Evolutionary conservation across 2,797 vertebrate species (phyloP).

Genomic region (Prunella strophiata): DNA sequence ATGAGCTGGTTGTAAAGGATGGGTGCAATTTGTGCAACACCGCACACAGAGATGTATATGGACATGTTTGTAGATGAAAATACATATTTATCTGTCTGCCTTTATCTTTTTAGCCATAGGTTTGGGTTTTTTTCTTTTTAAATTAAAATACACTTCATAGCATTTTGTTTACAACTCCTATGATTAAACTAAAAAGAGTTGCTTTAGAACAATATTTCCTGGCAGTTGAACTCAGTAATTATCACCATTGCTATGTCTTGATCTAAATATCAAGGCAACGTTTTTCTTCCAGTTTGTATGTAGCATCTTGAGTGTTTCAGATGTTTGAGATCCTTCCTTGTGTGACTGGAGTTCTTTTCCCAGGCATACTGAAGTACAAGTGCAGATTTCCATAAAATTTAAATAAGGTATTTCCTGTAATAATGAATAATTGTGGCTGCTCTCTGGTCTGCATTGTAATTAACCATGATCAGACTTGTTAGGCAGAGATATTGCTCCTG

Average conservation of each 20-base stretch:
- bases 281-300: slow-evolving; percentile 49
- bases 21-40: background rate
- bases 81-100: background rate
- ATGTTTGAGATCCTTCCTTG: slow-evolving; percentile 57
- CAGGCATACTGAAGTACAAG: slow-evolving; percentile 74
- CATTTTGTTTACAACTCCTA: background rate
- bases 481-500: slow-evolving; percentile 76
- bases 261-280: slow-evolving; percentile 58
- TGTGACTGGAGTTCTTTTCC: slow-evolving; percentile 42
- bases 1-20: background rate
- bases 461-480: slow-evolving; percentile 89
- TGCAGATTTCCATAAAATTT: slow-evolving; percentile 92
- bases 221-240: slow-evolving; percentile 21
- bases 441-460: slow-evolving; percentile 87
- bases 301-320: slow-evolving; percentile 62
- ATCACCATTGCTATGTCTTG: background rate
- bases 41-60: background rate
- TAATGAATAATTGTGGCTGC: slow-evolving; percentile 88
- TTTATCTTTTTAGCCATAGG: no score
- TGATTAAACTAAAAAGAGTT: background rate
- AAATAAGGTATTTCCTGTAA: slow-evolving; percentile 92
- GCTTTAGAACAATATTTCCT: slow-evolving; percentile 28
- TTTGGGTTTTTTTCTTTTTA: background rate
- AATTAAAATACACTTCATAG: background rate
- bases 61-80: background rate